A percentile compares a stretch with the other conserved stretches of the same genome.
Evolutionary conservation across 1,140 invertebrate species (phyloP).

Genomic region (Euglossa dilemma): DNA sequence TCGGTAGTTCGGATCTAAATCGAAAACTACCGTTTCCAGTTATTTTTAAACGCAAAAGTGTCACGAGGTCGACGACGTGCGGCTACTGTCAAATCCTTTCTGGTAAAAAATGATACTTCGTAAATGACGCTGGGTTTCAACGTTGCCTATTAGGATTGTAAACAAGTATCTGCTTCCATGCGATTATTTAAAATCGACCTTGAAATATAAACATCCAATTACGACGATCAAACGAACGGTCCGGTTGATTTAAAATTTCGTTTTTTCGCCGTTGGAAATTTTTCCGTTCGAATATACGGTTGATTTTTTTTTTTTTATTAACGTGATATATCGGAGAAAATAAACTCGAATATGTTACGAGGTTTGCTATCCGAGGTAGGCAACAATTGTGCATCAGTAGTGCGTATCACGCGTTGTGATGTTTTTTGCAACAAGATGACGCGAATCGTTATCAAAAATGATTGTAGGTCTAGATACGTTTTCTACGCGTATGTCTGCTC

Average conservation of each 20-base stretch:
- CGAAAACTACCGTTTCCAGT: background rate
- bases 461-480: background rate
- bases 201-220: conserved; percentile 26
- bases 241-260: background rate
- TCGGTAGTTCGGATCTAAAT: background rate
- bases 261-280: background rate
- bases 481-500: background rate
- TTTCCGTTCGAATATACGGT: background rate
- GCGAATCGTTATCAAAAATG: background rate
- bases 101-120: background rate
- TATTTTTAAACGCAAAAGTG: conserved; percentile 7
- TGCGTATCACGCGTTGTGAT: background rate
- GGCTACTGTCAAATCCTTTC: background rate
- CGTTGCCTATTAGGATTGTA: background rate
- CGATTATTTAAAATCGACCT: background rate
- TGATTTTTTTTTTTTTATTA: too few species aligned
- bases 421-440: background rate
- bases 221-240: background rate
- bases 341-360: background rate
- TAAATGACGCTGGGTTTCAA: background rate
- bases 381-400: background rate
- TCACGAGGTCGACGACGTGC: conserved; percentile 6
- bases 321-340: background rate
- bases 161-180: background rate
- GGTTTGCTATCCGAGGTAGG: rapidly evolving